Conservation (phyloP, 2,888 invertebrate species). For the Apantesis nais region DNA sequence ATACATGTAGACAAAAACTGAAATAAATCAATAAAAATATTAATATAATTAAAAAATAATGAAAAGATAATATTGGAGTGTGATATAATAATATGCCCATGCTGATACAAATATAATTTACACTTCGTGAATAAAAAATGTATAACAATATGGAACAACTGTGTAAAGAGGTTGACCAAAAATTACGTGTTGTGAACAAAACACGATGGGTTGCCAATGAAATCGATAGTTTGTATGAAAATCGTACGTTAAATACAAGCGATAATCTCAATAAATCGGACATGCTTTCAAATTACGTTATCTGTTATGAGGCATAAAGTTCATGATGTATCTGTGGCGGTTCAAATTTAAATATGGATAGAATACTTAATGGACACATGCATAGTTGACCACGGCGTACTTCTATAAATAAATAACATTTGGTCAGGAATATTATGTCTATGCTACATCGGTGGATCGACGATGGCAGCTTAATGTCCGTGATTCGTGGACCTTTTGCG, state of each 20-base stretch:
- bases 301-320: constrained; percentile 43
- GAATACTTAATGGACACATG: constrained; percentile 59
- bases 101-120: constrained; percentile 73
- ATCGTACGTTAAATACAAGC: constrained; percentile 60
- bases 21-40: constrained; percentile 40
- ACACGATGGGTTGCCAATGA: constrained; percentile 66
- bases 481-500: constrained; percentile 52
- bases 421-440: constrained; percentile 24
- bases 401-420: constrained; percentile 42
- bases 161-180: constrained; percentile 52
- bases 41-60: constrained; percentile 42
- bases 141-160: constrained; percentile 49
- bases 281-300: constrained; percentile 58
- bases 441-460: constrained; percentile 37
- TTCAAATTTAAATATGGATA: constrained; percentile 52
- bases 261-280: constrained; percentile 49
- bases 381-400: constrained; percentile 47
- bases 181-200: constrained; percentile 59
- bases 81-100: constrained; percentile 62
- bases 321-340: constrained; percentile 47
- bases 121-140: constrained; percentile 60
- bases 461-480: constrained; percentile 38
- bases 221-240: constrained; percentile 46
- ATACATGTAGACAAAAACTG: constrained; percentile 44
- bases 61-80: constrained; percentile 39